Base-by-base conservation (phyloP, 2,888 invertebrate genomes). In the Xylophagus ater region DNA sequence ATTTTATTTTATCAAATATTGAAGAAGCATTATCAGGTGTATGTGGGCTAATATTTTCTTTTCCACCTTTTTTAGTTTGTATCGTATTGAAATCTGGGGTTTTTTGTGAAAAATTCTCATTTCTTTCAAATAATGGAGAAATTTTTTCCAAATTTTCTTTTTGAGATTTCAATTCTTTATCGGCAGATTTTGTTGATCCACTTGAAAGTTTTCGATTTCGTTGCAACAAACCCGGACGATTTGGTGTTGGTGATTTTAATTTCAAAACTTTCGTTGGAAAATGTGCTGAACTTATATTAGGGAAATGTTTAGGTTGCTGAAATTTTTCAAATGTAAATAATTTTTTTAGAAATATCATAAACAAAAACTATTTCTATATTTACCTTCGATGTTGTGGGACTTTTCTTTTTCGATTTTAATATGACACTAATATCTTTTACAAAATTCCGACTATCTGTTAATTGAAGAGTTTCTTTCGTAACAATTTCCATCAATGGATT, bases 351-450 rank as follows among this genome's bases (percentile, higher is more conserved):
- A n/a, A n/a, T n/a, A n/a, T n/a, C n/a, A n/a, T n/a, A n/a, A n/a
- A n/a, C n/a, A n/a, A 13, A 3, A 17, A 17, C 12, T 30, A 14
- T 30, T 2, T 6, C n/a, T 39, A 39, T 32, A 32, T 29, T 35
- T 28, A 38, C 15, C 14, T 41, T 44, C n/a, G 14, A 2, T 33
- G 36, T 7, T 4, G 14, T 20, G 2, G 19, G 9, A 15, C 23
- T 39, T 25, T 51, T 57, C 24, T 52, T 51, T 17, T 70, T 53
- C 33, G 77, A 71, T 55, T 79, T 80, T 12, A 78, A 67, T 6
- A 74, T 70, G 4, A 81, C 61, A 47, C 74, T 68, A 4, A 82
- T 69, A 53, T 81, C 79, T 62, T 76, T 77, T 53, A 75, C 71
- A 34, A 78, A 73, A 47, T 74, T 70, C 40, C 71, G 69, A 43